phyloP scores from a whole-genome alignment of 2,113 vertebrate genomes.

The Typhlomys cinereus region DNA sequence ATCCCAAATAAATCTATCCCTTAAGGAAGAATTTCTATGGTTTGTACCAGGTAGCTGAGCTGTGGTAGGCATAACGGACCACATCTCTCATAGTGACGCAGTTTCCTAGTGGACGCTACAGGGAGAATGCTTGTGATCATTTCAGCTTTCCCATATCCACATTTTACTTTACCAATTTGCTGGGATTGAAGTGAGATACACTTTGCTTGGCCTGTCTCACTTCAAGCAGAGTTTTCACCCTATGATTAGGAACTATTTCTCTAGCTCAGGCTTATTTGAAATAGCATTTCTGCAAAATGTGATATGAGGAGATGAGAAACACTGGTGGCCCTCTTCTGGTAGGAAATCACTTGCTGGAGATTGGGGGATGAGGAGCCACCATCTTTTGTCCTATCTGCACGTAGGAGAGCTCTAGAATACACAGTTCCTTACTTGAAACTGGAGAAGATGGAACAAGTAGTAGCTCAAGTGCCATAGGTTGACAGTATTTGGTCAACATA shows the following conservation, averaged over 20 bases:
- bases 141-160: conserved; percentile 23
- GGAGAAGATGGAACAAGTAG: neutral
- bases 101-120: neutral
- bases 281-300: neutral
- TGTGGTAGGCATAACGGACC: neutral
- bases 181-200: neutral
- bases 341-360: neutral
- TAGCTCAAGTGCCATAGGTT: conserved; percentile 30
- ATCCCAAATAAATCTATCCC: conserved; percentile 7
- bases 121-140: neutral
- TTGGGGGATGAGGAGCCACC: neutral
- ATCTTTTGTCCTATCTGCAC: neutral
- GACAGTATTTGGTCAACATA: neutral
- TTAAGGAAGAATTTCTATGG: neutral
- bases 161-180: neutral
- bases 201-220: neutral
- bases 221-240: neutral
- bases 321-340: neutral
- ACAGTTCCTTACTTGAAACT: conserved; percentile 37
- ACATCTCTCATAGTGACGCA: neutral
- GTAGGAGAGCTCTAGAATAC: neutral
- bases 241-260: neutral
- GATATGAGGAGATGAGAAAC: neutral
- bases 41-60: neutral
- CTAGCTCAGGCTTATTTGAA: neutral